Evolutionary conservation across 2,797 vertebrate genomes (phyloP).

Genomic region (Pogonophryne albipinna): DNA sequence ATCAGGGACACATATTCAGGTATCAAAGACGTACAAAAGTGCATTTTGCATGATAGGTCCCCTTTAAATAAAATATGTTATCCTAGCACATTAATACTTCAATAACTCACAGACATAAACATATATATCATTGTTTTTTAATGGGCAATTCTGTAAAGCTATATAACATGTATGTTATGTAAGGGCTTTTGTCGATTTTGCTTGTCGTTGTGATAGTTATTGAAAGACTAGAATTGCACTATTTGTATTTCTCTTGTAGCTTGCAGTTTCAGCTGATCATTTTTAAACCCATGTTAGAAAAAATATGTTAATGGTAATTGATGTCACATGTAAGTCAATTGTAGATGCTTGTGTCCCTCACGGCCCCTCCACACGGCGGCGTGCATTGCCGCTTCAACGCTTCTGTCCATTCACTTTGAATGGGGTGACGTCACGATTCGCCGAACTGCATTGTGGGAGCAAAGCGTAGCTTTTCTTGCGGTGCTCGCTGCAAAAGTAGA

Average conservation of each 20-base stretch:
- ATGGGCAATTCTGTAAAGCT: background rate
- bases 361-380: no score
- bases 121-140: background rate
- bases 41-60: no score
- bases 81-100: background rate
- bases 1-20: no score
- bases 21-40: no score
- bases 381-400: no score
- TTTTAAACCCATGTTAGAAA: background rate
- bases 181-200: background rate
- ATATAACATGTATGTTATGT: background rate
- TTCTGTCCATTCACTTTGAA: no score
- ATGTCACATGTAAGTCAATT: constrained; percentile 10
- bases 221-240: background rate
- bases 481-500: no score
- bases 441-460: no score
- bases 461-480: no score
- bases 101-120: background rate
- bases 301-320: background rate
- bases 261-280: background rate
- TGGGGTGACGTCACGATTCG: no score
- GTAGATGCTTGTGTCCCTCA: background rate
- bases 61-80: constrained; percentile 2
- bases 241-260: background rate
- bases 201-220: background rate